These are phyloP conservation scores for Hermaeophaga mercurialis DNA, from an alignment of 2,888 invertebrate genomes.

Conservation along the genomic window DNA sequence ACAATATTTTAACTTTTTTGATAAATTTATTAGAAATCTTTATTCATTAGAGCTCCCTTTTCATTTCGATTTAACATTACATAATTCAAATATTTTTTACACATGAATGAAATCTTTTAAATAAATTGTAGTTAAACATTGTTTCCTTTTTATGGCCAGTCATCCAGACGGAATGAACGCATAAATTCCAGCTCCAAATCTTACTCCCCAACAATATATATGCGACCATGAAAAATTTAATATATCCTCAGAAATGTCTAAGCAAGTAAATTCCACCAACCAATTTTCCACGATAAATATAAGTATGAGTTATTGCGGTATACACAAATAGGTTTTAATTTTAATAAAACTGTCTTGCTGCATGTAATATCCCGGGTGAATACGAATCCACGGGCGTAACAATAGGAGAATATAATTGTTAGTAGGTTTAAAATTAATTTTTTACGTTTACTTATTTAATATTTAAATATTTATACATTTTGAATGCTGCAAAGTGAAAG, in stretches of 20 bases:
- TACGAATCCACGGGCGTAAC: conserved; percentile 1
- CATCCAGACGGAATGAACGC: conserved; percentile 1
- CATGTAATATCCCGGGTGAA: conserved; percentile 42
- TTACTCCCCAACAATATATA: conserved; percentile 6
- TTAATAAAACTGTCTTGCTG: conserved; percentile 42
- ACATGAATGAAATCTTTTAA: no score
- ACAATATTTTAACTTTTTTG: no score
- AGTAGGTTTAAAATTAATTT: no score
- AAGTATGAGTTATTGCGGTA: conserved; percentile 35
- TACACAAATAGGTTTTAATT: conserved; percentile 40
- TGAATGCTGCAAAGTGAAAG: no score
- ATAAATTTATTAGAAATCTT: no score
- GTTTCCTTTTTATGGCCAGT: not conserved
- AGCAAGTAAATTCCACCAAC: conserved; percentile 25
- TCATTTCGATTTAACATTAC: no score
- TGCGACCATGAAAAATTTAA: conserved; percentile 26
- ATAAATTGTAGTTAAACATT: no score
- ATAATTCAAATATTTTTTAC: no score
- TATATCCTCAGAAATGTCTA: conserved; percentile 21
- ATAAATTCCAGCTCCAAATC: conserved; percentile 1
- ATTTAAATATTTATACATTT: no score
- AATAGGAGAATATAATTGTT: no score
- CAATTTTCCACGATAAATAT: conserved; percentile 28
- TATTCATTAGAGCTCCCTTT: no score
- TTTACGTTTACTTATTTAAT: no score